These are phyloP conservation scores for Meda fulgida DNA, from an alignment of 2,797 vertebrate species.

Conservation along the genomic window DNA sequence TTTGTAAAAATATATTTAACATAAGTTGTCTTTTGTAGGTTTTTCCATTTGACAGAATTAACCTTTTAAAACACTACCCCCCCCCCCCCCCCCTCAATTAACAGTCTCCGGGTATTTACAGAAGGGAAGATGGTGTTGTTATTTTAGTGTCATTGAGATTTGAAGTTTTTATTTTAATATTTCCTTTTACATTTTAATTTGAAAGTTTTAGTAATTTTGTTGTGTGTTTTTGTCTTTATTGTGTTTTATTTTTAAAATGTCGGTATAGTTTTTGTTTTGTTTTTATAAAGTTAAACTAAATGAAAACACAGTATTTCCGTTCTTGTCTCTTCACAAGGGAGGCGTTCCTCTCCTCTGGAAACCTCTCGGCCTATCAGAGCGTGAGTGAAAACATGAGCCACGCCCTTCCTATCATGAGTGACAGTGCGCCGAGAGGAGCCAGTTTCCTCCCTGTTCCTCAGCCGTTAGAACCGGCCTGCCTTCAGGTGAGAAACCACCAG, in stretches of 20 bases:
- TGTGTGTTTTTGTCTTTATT: background rate
- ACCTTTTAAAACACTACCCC: background rate
- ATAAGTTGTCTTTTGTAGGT: background rate
- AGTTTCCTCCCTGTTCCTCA: slow-evolving; percentile 74
- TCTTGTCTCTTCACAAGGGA: slow-evolving; percentile 58
- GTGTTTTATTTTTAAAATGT: background rate
- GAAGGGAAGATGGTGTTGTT: too few species aligned
- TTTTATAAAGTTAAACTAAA: background rate
- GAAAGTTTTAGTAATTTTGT: background rate
- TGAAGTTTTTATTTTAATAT: background rate
- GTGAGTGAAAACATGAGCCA: slow-evolving; percentile 74
- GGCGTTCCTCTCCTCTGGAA: slow-evolving; percentile 75
- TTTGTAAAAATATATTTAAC: background rate
- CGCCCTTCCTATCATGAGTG: slow-evolving; percentile 70
- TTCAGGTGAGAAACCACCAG: slow-evolving; percentile 66
- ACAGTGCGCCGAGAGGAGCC: slow-evolving; percentile 57
- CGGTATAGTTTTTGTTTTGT: background rate
- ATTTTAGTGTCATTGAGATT: background rate
- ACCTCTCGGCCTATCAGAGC: slow-evolving; percentile 70
- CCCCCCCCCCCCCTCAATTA: too few species aligned
- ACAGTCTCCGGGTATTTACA: too few species aligned
- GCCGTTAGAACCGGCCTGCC: slow-evolving; percentile 66
- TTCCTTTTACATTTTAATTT: background rate
- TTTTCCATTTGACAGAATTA: background rate
- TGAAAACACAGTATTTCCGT: background rate